Percentiles rank a stretch among this genome's conserved stretches.
These are phyloP conservation scores for Macroramphosus scolopax DNA, from an alignment of 2,797 vertebrate genomes.

Conservation along the genomic window DNA sequence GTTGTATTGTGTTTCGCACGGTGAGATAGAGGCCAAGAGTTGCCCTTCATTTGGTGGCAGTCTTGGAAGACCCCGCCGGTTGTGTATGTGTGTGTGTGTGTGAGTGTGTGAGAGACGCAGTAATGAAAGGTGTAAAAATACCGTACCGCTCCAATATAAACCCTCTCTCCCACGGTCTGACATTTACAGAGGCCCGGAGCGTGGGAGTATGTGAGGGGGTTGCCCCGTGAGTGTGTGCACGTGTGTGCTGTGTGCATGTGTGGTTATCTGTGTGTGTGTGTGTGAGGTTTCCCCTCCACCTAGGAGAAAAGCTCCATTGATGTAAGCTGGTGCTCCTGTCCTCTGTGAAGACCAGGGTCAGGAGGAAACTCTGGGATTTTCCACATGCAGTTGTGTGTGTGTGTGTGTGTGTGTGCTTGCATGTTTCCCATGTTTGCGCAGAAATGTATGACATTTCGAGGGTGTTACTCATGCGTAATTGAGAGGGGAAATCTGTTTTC, in stretches of 20 bases:
- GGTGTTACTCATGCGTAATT: conserved; percentile 59
- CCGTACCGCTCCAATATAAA: conserved; percentile 83
- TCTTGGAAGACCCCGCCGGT: conserved; percentile 13
- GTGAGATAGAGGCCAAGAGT: conserved; percentile 23
- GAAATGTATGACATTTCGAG: conserved; percentile 54
- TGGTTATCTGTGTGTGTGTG: conserved; percentile 37
- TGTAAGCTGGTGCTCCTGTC: conserved; percentile 72
- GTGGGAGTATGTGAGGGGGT: conserved; percentile 68
- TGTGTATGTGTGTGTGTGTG: conserved; percentile 16
- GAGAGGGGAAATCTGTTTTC: conserved; percentile 72
- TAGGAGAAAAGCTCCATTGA: conserved; percentile 85
- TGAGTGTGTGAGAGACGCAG: conserved; percentile 17
- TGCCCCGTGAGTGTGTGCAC: conserved; percentile 54
- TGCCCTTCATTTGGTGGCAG: conserved; percentile 34
- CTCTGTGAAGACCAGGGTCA: conserved; percentile 61
- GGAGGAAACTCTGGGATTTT: conserved; percentile 70
- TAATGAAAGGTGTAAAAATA: conserved; percentile 85
- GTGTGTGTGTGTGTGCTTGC: conserved; percentile 32
- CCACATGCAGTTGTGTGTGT: too few relatives aligned
- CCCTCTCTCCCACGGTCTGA: conserved; percentile 77
- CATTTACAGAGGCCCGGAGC: conserved; percentile 82
- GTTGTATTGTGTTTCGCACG: conserved; percentile 22
- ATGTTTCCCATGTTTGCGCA: conserved; percentile 56
- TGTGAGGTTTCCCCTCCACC: conserved; percentile 78
- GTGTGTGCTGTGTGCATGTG: conserved; percentile 29